These are phyloP conservation scores for Genyomyrus donnyi DNA, from an alignment of 2,113 vertebrate species.

Conservation along the genomic window DNA sequence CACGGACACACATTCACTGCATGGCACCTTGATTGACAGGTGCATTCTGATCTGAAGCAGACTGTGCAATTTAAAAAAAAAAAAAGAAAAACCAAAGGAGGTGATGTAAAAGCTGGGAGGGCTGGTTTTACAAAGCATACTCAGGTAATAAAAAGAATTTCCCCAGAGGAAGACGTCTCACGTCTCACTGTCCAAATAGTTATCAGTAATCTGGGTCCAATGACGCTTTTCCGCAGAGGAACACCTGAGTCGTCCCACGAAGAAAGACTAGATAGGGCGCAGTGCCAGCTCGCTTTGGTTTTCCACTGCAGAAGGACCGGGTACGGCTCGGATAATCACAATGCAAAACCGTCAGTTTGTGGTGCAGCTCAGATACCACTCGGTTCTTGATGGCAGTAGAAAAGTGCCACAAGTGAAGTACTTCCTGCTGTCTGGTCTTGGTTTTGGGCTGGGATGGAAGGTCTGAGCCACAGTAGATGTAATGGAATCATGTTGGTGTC, in stretches of 20 bases:
- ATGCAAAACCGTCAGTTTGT: no score
- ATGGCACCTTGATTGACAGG: conserved; percentile 28
- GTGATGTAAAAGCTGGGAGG: neutral
- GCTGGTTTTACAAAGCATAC: conserved; percentile 39
- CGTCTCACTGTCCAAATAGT: conserved; percentile 41
- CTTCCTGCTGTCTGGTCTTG: no score
- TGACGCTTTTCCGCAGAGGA: neutral
- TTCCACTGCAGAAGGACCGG: neutral
- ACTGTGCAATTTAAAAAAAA: neutral
- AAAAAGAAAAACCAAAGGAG: neutral
- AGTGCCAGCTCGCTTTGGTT: neutral
- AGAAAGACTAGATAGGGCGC: neutral
- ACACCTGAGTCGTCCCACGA: neutral
- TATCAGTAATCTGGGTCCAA: conserved; percentile 37
- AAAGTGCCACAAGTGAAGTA: no score
- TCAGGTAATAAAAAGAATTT: conserved; percentile 54
- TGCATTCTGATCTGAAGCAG: conserved; percentile 34
- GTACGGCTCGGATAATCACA: no score
- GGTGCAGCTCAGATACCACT: no score
- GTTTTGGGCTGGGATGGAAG: no score
- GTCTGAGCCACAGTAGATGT: no score
- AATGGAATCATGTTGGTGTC: no score
- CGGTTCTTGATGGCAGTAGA: no score
- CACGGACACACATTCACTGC: neutral
- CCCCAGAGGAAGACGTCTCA: conserved; percentile 46